Evolutionary conservation across 92 coral and sea anemone species (phyloP).

Genomic region (Palythoa grandiflora): DNA sequence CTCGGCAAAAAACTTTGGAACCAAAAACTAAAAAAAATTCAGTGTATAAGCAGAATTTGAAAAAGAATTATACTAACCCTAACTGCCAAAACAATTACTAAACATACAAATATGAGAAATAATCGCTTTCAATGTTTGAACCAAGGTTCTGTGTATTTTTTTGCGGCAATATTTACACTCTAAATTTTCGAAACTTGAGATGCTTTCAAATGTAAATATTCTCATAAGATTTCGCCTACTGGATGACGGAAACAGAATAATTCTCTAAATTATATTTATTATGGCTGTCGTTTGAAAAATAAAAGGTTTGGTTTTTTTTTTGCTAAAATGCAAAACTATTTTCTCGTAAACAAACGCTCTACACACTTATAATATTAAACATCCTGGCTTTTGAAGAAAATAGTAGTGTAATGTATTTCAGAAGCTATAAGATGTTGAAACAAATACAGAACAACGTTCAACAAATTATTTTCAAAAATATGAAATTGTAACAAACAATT

Average conservation of each 20-base stretch:
- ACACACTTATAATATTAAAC: too few species aligned
- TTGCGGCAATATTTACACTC: conserved; percentile 72
- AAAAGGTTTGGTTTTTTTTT: neutral
- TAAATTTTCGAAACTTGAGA: conserved; percentile 70
- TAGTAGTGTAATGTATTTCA: too few species aligned
- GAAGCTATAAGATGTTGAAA: too few species aligned
- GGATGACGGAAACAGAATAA: neutral
- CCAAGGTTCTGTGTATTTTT: conserved; percentile 56
- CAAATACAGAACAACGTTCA: neutral
- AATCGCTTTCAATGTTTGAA: conserved; percentile 61
- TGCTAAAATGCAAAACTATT: too few species aligned
- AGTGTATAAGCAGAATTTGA: neutral
- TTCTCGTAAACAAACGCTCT: too few species aligned
- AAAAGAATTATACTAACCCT: neutral
- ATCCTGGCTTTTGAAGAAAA: too few species aligned
- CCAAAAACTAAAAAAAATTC: neutral
- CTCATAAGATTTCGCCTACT: neutral
- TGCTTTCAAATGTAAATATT: conserved; percentile 36
- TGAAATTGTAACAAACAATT: neutral
- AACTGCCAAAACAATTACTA: conserved; percentile 47
- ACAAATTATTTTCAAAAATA: neutral
- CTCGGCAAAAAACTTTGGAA: neutral
- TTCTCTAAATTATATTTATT: neutral
- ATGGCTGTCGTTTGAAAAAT: neutral
- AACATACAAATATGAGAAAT: conserved; percentile 63